These are phyloP conservation scores for Uloborus plumipes DNA, from an alignment of 2,888 invertebrate genomes.

Conservation along the genomic window DNA sequence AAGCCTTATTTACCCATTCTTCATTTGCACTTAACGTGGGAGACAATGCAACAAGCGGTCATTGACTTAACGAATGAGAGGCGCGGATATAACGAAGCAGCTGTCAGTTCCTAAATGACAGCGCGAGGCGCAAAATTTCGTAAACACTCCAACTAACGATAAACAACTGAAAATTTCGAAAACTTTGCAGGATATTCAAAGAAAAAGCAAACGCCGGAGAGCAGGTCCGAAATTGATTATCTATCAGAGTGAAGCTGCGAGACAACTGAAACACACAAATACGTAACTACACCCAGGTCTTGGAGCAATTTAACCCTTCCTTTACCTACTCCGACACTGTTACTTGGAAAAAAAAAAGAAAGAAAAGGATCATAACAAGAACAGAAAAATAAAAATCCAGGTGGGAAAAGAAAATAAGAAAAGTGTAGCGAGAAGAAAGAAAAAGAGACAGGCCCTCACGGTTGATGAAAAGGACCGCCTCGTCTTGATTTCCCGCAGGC, in stretches of 20 bases:
- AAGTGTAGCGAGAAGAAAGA: not conserved
- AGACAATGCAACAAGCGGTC: too few relatives aligned
- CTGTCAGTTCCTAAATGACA: too few relatives aligned
- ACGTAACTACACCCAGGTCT: constrained; percentile 6
- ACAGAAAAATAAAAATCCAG: constrained; percentile 1
- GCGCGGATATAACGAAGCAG: too few relatives aligned
- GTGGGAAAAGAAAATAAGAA: not conserved
- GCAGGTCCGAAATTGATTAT: not conserved
- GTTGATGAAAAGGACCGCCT: constrained; percentile 25
- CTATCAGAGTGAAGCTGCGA: not conserved
- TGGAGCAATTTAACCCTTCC: constrained; percentile 5
- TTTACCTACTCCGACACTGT: constrained; percentile 4
- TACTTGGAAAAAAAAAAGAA: constrained; percentile 5
- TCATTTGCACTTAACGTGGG: too few relatives aligned
- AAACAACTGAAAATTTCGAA: too few relatives aligned
- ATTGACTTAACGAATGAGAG: too few relatives aligned
- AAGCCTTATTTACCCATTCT: too few relatives aligned
- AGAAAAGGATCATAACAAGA: constrained; percentile 1
- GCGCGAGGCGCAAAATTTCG: too few relatives aligned
- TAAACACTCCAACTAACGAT: too few relatives aligned
- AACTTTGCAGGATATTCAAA: too few relatives aligned
- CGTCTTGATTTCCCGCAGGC: constrained; percentile 14
- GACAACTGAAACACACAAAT: not conserved
- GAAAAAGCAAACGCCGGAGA: not conserved
- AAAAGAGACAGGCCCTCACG: constrained; percentile 7